These are phyloP conservation scores for Cantharis nigra DNA, from an alignment of 2,888 invertebrate species.

Conservation along the genomic window DNA sequence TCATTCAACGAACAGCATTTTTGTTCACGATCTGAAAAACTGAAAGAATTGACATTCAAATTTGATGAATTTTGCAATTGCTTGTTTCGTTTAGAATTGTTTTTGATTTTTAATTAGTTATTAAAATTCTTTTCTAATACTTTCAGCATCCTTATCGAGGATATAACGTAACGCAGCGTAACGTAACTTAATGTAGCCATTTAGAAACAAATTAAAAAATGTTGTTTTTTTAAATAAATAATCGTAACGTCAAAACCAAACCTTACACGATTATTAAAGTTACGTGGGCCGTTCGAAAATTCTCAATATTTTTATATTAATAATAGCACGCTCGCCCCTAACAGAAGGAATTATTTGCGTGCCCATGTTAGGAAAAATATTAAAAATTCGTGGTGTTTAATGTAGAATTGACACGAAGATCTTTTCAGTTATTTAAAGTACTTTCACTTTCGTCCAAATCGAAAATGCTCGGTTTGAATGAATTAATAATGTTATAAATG, in stretches of 20 bases:
- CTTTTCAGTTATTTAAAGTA: constrained; percentile 10
- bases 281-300: constrained; percentile 10
- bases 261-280: neutral
- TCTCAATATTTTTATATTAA: constrained; percentile 2
- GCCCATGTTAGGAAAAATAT: constrained; percentile 4
- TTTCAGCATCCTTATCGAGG: no score
- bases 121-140: no score
- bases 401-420: constrained; percentile 14
- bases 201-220: no score
- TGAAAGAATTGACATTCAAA: neutral
- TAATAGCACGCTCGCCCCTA: constrained; percentile 4
- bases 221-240: no score
- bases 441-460: constrained; percentile 10
- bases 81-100: neutral
- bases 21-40: constrained; percentile 13
- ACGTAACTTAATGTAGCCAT: no score
- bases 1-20: constrained; percentile 39
- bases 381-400: constrained; percentile 12
- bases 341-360: constrained; percentile 15
- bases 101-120: neutral
- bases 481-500: constrained; percentile 8
- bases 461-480: neutral
- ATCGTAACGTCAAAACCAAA: no score
- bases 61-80: neutral
- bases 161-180: no score